Percentiles rank a stretch among this genome's conserved stretches.
phyloP scores from a whole-genome alignment of 2,113 vertebrate species.

The Brachypodius melanocephalos region DNA sequence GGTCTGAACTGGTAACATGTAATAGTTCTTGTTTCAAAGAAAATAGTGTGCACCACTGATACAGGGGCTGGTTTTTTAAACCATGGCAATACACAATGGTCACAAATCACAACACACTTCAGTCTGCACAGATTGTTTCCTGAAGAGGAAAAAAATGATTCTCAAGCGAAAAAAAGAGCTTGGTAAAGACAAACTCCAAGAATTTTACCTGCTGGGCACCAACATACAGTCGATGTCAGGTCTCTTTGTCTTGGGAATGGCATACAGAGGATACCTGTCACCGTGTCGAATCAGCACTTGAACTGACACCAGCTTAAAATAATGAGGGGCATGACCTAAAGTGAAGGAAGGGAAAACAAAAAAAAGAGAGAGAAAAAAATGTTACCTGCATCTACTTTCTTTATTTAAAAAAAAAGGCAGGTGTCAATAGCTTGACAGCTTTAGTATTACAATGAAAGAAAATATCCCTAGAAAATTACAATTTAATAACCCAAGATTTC shows the following conservation, averaged over 20 bases:
- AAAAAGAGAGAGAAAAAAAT: fast-evolving
- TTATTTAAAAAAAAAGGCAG: not conserved
- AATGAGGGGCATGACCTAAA: constrained; percentile 89
- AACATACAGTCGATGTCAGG: constrained; percentile 91
- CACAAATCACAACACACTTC: not conserved
- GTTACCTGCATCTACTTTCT: not conserved
- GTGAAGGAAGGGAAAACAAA: not conserved
- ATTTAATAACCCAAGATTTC: not conserved
- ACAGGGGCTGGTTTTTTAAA: not conserved
- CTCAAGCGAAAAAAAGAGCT: not conserved
- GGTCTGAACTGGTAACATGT: not conserved
- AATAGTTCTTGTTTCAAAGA: not conserved
- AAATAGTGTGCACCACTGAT: not conserved
- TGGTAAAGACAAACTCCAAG: not conserved
- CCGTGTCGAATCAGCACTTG: constrained; percentile 97
- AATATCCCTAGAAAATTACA: not conserved
- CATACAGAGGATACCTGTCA: constrained; percentile 91
- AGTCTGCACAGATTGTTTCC: not conserved
- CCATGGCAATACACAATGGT: not conserved
- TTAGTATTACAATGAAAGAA: not conserved
- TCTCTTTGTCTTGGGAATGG: constrained; percentile 93
- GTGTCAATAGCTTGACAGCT: not conserved
- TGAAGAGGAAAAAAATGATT: not conserved
- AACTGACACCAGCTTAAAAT: constrained; percentile 90
- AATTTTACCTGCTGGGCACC: constrained; percentile 82